Evolutionary conservation across 2,113 vertebrate species (phyloP), one percentile per base, ranked within the genome.

Genomic region (Arothron firmamentum): DNA sequence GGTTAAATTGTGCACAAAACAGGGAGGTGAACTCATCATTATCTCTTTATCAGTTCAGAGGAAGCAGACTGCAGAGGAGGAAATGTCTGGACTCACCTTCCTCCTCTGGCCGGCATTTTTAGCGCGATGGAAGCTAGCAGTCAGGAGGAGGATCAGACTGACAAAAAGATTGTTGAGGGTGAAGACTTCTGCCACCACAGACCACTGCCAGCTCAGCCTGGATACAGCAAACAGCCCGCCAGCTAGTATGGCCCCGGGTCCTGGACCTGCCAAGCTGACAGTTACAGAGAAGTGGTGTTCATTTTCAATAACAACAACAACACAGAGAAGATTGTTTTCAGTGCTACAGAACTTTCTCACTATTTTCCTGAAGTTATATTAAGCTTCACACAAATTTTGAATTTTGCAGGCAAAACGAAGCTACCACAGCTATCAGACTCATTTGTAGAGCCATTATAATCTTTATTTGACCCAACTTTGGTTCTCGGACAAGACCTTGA

Each of bases 121-220:
- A 73, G 94, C 94, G 81, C 88, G 87, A 77, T 93, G 89, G 78
- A 98, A 98, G 77, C 68, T 83, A 70, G 80, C 88, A 1, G 88
- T 89, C 69, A 96, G 92, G 75, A 90, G 91, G 90, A 98, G 93
- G 65, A 99, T 90, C 82, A 97, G 85, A 57, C 93, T 94, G 70
- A 96, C 90, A 83, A 98, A 98, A 82, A 98, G 88, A 92, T 96
- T 99, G 93, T 98, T 98, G 80, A 99, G 93, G 83, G 94, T 92
- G 70, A 99, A 99, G 89, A 99, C 97, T 90, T 99, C 97, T 0
- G 94, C 95, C 59, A 93, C 72, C 79, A 93, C 88, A 76, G 96
- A 95, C 96, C 97, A 99, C 87, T 97, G 95, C 96, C 96, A 99
- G 82, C 92, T 94, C 61, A 99, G 93, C 77, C 92, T 93, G 77